Evolutionary conservation across 2,888 invertebrate species (phyloP).

Genomic region (Brachylomia viminalis): DNA sequence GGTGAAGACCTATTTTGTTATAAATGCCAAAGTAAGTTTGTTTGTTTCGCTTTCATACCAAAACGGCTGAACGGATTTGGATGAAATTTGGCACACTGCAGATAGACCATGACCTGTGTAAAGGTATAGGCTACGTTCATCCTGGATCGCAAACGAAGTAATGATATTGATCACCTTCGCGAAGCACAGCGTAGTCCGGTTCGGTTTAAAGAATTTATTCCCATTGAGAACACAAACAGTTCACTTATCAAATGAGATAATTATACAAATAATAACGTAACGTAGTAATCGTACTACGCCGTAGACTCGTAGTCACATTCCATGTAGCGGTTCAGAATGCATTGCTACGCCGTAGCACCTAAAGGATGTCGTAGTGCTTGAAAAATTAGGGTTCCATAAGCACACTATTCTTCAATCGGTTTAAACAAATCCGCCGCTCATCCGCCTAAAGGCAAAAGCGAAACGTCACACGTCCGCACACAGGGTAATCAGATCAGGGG

Average conservation of each 20-base stretch:
- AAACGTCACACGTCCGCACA: constrained; percentile 81
- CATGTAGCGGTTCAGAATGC: not conserved
- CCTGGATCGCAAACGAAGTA: too few species aligned
- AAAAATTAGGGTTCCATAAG: constrained; percentile 28
- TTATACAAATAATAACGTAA: too few species aligned
- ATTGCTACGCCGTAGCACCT: constrained; percentile 20
- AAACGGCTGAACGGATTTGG: too few species aligned
- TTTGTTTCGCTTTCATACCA: too few species aligned
- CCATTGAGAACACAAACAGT: too few species aligned
- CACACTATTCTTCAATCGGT: constrained; percentile 52
- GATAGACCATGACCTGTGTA: too few species aligned
- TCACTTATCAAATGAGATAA: too few species aligned
- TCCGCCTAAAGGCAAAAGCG: constrained; percentile 61
- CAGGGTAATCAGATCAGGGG: constrained; percentile 86
- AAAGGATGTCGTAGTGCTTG: not conserved
- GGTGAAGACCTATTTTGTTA: too few species aligned
- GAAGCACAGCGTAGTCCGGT: constrained; percentile 6
- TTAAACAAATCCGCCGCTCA: constrained; percentile 61
- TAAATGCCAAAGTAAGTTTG: too few species aligned
- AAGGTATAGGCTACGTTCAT: too few species aligned
- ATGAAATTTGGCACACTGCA: too few species aligned
- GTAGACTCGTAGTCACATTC: constrained; percentile 27
- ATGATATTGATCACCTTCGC: not conserved
- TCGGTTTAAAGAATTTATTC: too few species aligned
- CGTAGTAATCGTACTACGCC: constrained; percentile 40